phyloP scores from a whole-genome alignment of 1,140 invertebrate genomes.

The Bombus breviceps region DNA sequence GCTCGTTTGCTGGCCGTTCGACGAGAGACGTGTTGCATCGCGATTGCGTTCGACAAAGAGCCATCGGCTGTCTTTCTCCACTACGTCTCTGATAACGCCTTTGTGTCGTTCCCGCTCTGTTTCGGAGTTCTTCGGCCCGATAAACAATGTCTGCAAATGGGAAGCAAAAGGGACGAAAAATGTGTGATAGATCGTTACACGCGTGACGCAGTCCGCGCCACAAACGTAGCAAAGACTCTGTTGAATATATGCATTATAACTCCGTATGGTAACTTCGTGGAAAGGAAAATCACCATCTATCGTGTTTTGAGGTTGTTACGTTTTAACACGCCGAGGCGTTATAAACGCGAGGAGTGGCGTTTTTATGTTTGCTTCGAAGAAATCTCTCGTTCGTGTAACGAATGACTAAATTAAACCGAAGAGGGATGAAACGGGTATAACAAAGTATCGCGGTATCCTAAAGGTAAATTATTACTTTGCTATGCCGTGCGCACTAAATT shows the following conservation, averaged over 20 bases:
- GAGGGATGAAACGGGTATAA: too few relatives aligned
- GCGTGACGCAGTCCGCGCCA: too few relatives aligned
- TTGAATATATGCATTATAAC: too few relatives aligned
- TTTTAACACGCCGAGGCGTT: neutral
- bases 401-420: neutral
- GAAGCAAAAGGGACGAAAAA: too few relatives aligned
- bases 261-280: too few relatives aligned
- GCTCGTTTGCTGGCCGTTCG: constrained; percentile 18
- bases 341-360: neutral
- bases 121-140: neutral
- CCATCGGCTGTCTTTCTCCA: neutral
- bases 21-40: neutral
- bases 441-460: neutral
- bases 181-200: too few relatives aligned
- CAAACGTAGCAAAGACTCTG: too few relatives aligned
- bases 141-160: neutral
- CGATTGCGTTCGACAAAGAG: constrained; percentile 18
- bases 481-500: neutral
- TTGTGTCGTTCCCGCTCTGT: neutral
- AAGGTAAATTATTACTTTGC: neutral
- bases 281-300: neutral
- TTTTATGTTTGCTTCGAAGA: too few relatives aligned
- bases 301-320: neutral
- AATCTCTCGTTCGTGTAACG: neutral
- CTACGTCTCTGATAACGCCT: neutral